Conservation (phyloP, 2,888 invertebrate genomes). For the Drosophila kokeensis region DNA sequence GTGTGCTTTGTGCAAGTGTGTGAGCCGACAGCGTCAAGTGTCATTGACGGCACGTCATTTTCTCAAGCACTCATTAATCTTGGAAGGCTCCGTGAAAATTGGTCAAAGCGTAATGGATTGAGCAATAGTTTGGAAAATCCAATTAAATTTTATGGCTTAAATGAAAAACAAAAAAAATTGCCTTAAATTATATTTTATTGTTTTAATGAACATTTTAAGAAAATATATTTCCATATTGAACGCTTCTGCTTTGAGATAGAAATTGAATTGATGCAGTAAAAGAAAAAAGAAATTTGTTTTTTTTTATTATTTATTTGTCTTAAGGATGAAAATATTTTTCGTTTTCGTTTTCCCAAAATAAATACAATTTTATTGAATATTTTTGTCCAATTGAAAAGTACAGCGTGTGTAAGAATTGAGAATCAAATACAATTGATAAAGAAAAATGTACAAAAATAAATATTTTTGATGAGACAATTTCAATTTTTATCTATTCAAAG, state of each 20-base stretch:
- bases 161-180: not conserved
- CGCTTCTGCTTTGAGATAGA: not conserved
- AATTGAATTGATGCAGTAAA: not conserved
- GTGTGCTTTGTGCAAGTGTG: constrained; percentile 15
- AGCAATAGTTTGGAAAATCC: not conserved
- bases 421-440: not conserved
- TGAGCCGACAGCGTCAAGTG: constrained; percentile 56
- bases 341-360: too few relatives aligned
- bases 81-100: constrained; percentile 41
- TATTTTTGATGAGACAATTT: not conserved
- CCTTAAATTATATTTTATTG: not conserved
- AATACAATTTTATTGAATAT: not conserved
- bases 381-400: not conserved
- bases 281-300: not conserved
- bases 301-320: too few relatives aligned
- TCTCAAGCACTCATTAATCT: constrained; percentile 76
- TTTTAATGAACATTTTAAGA: not conserved
- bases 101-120: constrained; percentile 36
- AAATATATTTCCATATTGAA: not conserved
- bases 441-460: not conserved
- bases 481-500: not conserved
- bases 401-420: not conserved
- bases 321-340: not conserved
- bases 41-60: constrained; percentile 75
- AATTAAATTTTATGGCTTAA: not conserved